Conservation (phyloP, 2,888 invertebrate genomes). For the Limnephilus rhombicus region DNA sequence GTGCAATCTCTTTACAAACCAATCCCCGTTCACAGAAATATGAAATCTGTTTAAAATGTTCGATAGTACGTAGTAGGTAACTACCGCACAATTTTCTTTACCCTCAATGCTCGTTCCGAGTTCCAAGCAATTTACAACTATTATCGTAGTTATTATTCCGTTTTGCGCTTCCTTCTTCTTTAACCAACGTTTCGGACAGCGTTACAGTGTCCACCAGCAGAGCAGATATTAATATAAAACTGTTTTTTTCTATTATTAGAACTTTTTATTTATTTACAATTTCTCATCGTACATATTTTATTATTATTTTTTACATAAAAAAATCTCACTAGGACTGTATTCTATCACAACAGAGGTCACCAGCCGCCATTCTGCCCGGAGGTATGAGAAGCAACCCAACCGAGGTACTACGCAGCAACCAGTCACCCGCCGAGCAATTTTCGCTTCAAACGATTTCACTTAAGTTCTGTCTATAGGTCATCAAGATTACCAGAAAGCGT, state of each 20-base stretch:
- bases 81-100: no score
- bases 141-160: no score
- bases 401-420: background rate
- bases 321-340: no score
- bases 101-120: background rate
- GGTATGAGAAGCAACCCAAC: background rate
- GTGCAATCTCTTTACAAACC: no score
- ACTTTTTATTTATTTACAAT: background rate
- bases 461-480: conserved; percentile 32
- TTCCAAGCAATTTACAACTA: background rate
- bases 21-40: no score
- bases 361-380: background rate
- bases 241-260: background rate
- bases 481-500: conserved; percentile 24
- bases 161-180: no score
- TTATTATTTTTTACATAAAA: no score
- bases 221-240: background rate
- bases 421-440: background rate
- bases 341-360: background rate
- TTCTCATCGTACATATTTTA: no score
- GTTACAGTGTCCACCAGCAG: no score
- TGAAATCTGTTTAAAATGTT: no score
- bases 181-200: no score
- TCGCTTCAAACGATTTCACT: background rate
- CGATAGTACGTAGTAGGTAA: no score